Conservation (phyloP, 2,797 vertebrate genomes). For the Mus minutoides region DNA sequence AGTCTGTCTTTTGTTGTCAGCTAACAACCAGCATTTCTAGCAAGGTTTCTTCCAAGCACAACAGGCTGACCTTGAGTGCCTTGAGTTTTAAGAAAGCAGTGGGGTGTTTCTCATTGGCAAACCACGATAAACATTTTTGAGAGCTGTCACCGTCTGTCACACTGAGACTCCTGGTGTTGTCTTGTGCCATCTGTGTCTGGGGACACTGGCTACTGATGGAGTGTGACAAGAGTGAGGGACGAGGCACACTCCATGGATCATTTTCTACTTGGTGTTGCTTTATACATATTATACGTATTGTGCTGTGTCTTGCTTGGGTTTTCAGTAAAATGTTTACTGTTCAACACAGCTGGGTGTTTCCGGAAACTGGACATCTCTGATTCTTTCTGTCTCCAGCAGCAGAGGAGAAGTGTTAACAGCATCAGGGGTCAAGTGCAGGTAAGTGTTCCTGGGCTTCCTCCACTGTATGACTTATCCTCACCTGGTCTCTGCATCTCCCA, state of each 20-base stretch:
- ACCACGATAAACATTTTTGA: constrained; percentile 31
- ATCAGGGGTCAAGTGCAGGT: background rate
- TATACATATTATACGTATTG: background rate
- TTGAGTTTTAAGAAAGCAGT: constrained; percentile 31
- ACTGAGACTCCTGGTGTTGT: background rate
- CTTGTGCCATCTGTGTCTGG: background rate
- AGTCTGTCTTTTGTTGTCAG: constrained; percentile 39
- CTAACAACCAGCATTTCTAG: constrained; percentile 25
- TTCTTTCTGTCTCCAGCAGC: background rate
- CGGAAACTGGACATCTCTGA: background rate
- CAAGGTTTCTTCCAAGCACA: constrained; percentile 28
- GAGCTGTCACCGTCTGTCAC: background rate
- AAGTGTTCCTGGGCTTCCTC: background rate
- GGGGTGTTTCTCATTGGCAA: constrained; percentile 42
- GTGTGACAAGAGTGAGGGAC: background rate
- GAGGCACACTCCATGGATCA: background rate
- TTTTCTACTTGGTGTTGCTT: background rate
- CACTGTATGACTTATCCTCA: background rate
- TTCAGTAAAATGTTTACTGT: background rate
- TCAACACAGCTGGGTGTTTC: background rate
- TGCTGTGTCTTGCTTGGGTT: background rate
- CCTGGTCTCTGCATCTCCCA: background rate
- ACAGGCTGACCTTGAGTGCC: constrained; percentile 48
- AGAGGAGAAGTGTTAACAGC: background rate
- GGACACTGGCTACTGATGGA: background rate